phyloP scores from a whole-genome alignment of 2,888 invertebrate species.

The Ceratothoa steindachneri region DNA sequence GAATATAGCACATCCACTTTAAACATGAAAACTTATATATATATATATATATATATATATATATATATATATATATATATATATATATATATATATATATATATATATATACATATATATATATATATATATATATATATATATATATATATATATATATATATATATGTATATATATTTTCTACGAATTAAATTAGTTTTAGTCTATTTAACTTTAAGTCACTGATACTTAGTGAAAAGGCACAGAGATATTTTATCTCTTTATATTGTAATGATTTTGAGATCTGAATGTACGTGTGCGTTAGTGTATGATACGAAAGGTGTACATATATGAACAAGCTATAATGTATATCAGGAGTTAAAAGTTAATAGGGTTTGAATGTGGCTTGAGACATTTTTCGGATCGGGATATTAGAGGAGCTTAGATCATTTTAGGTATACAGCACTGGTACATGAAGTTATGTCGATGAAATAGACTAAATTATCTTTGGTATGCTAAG shows the following conservation, averaged over 20 bases:
- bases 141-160: neutral
- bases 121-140: neutral
- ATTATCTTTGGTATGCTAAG: neutral
- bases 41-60: neutral
- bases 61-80: neutral
- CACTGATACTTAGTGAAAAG: neutral
- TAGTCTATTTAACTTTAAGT: neutral
- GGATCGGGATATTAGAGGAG: too few relatives aligned
- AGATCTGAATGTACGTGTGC: too few relatives aligned
- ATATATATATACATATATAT: neutral
- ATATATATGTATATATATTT: neutral
- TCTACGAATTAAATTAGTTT: neutral
- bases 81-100: neutral
- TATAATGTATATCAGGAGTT: neutral
- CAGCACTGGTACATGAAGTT: neutral
- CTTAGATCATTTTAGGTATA: neutral
- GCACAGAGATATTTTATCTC: neutral
- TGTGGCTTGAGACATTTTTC: neutral
- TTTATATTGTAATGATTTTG: too few relatives aligned
- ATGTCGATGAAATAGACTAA: neutral
- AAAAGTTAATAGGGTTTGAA: neutral
- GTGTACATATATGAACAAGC: neutral
- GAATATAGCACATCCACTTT: neutral
- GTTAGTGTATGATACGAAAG: neutral
- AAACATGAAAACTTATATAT: neutral